Percentiles rank a stretch among this genome's conserved stretches.
phyloP scores from a whole-genome alignment of 2,888 invertebrate genomes.

The Tromatobia lineatoria region DNA sequence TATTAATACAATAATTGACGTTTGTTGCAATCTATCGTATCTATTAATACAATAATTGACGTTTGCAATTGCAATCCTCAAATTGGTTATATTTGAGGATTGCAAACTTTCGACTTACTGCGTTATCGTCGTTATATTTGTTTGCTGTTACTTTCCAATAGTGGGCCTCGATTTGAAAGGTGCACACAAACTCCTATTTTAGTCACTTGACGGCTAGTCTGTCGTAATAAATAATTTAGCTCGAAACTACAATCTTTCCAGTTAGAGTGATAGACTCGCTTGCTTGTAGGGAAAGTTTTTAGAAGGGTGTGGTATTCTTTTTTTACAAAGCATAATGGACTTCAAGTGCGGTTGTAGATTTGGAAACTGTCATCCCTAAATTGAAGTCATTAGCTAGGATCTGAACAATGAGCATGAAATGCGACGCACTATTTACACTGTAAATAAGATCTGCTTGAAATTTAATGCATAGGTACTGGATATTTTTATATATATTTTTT shows the following conservation, averaged over 20 bases:
- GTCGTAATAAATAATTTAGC: slow-evolving; percentile 10
- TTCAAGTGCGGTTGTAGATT: neutral
- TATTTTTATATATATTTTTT: no score
- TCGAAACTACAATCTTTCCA: neutral
- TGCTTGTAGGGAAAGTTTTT: neutral
- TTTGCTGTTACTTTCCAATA: no score
- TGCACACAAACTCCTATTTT: neutral
- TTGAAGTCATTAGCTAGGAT: slow-evolving; percentile 5
- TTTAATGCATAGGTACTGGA: no score
- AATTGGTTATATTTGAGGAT: no score
- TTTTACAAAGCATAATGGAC: neutral
- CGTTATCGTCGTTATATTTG: no score
- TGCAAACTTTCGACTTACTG: no score
- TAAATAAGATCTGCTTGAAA: no score
- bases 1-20: no score
- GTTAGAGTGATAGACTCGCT: neutral
- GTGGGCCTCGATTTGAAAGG: neutral
- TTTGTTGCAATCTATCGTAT: no score
- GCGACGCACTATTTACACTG: no score
- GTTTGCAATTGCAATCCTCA: no score
- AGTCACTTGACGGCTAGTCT: neutral
- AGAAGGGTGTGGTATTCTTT: neutral
- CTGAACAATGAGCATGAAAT: neutral
- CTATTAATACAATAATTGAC: no score
- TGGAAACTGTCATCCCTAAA: neutral